Base-by-base conservation (phyloP, 2,113 vertebrate genomes). In the Pungitius pungitius region DNA sequence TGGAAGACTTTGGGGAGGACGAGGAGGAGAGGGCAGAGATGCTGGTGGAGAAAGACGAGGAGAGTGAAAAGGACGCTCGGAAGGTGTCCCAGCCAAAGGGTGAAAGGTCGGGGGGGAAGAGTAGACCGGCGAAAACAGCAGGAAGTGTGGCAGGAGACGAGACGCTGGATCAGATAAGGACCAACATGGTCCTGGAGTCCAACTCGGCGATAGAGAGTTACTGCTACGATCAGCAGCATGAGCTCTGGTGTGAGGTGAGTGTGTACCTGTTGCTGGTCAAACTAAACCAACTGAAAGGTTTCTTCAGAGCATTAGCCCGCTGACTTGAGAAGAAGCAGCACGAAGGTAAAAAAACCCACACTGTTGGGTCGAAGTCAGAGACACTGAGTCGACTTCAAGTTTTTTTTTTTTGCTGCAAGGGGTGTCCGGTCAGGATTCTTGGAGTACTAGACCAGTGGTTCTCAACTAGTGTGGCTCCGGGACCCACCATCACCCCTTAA, bases 211-310 rank as follows among this genome's bases (percentile, higher is more conserved):
- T 99, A 1, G 91, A 96, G 83, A 88, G 87, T 49, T 99, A 99
- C 73, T 49, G 52, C 7, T 99, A 96, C 2, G 98, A 99, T 78
- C n/a, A 60, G 0, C 17, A 92, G 35, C 77, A 92, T 0, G 91
- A 95, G 4, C 94, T 98, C 3, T 99, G 97, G 97, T 99, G 98
- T 88, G 93, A 97, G 96, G 98, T 99, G 82, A 87, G 92, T 45
- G 27, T 51, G 24, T 6, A 8, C 0, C 6, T 8, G 11, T 49
- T 15, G 9, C 39, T 42, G 39, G 39, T 10, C 11, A 42, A 13
- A 42, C 39, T 42, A 3, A 42, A 42, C 11, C 11, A 42, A 42
- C 39, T 5, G 15, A 15, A 43, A 43, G 40, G 40, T 43, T 15
- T 14, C 14, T 43, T 43, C 14, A 43, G 40, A 14, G 14, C 13